Evolutionary conservation across 2,113 vertebrate genomes (phyloP).

Genomic region (Cettia cetti): DNA sequence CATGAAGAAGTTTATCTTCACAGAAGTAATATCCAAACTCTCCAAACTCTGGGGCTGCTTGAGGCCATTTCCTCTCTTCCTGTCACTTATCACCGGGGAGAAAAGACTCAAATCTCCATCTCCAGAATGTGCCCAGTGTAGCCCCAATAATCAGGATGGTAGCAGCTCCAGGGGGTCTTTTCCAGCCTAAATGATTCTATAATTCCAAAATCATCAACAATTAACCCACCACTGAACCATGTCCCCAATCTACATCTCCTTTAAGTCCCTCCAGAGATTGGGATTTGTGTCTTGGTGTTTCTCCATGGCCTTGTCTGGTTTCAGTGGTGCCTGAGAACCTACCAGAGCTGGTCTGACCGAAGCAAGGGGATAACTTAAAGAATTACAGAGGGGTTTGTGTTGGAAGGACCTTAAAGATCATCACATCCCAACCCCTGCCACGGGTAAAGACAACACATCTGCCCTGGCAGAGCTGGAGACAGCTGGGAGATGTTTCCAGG

Average conservation of each 20-base stretch:
- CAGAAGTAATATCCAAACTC: not conserved
- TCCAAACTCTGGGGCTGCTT: not conserved
- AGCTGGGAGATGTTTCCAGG: not conserved
- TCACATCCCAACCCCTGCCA: not conserved
- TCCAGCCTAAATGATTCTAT: not conserved
- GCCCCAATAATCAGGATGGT: not conserved
- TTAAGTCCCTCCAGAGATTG: not conserved
- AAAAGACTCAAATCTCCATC: not conserved
- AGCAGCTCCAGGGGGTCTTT: not conserved
- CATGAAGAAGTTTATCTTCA: not conserved
- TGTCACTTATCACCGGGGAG: not conserved
- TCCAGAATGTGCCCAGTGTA: not conserved
- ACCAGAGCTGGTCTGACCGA: accelerated
- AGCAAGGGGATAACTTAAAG: not conserved
- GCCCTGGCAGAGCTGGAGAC: not conserved
- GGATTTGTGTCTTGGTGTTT: not conserved
- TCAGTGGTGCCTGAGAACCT: not conserved
- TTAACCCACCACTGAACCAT: not conserved
- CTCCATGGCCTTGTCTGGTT: not conserved
- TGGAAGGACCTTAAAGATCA: not conserved
- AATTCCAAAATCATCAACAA: not conserved
- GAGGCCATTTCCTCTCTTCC: not conserved
- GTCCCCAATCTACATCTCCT: not conserved
- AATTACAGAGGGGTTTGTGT: not conserved
- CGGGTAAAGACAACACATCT: not conserved